A percentile compares a stretch with the other conserved stretches of the same genome.
These are phyloP conservation scores for Adineta ricciae DNA, from an alignment of 2,888 invertebrate species.

Conservation along the genomic window DNA sequence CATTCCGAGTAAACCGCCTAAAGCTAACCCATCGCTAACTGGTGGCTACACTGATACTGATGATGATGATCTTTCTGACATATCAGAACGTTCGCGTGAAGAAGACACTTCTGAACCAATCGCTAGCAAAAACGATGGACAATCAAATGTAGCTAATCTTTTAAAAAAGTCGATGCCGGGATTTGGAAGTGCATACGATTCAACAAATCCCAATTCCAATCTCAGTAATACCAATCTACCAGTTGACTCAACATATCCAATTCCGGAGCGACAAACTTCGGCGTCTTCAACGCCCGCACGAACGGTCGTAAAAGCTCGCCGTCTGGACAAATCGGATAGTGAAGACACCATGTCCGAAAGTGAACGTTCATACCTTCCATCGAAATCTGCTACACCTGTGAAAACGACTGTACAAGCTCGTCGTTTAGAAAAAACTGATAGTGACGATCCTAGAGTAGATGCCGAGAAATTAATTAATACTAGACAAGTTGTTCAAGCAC, in stretches of 20 bases:
- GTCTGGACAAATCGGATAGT: not conserved
- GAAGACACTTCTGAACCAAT: not conserved
- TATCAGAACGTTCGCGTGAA: not conserved
- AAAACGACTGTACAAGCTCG: no score
- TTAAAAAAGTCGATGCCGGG: no score
- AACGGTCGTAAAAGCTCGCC: not conserved
- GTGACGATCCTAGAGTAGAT: no score
- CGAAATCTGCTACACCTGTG: no score
- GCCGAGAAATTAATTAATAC: no score
- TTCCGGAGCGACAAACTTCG: no score
- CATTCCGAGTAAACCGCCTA: not conserved
- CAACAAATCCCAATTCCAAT: not conserved
- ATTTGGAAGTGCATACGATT: not conserved
- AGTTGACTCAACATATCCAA: not conserved
- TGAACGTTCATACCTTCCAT: no score
- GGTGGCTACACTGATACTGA: not conserved
- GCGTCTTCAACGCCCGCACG: no score
- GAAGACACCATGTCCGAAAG: not conserved
- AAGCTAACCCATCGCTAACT: not conserved
- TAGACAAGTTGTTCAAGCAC: no score
- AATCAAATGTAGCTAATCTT: not conserved
- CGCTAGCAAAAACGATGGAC: not conserved
- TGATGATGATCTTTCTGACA: not conserved
- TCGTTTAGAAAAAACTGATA: no score
- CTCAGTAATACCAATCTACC: not conserved